Evolutionary conservation across 2,888 invertebrate genomes (phyloP).

Genomic region (Rhyacophila evoluta): DNA sequence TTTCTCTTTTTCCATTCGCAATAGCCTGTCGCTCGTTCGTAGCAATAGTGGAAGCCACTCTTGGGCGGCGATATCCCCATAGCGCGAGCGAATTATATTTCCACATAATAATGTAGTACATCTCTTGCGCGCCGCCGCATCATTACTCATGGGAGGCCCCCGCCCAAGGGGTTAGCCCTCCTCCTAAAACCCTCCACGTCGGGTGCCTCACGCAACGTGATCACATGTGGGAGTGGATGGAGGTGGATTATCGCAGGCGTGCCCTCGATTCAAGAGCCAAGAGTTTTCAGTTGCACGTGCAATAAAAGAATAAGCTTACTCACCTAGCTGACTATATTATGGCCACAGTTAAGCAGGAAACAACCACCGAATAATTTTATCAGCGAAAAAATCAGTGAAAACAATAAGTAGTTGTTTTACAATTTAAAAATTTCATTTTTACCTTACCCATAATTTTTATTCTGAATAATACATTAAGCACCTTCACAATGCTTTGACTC

Average conservation of each 20-base stretch:
- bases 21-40: background rate
- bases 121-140: constrained; percentile 51
- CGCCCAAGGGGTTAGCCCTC: constrained; percentile 23
- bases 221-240: constrained; percentile 22
- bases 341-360: background rate
- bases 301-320: background rate
- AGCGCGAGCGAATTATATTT: constrained; percentile 53
- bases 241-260: constrained; percentile 24
- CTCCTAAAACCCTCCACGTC: background rate
- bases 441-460: too few species aligned
- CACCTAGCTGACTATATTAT: background rate
- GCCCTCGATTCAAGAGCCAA: constrained; percentile 21
- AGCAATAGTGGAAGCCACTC: constrained; percentile 18
- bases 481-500: too few species aligned
- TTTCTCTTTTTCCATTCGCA: background rate
- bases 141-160: constrained; percentile 50
- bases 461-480: too few species aligned
- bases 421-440: too few species aligned
- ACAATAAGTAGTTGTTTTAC: background rate
- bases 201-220: background rate
- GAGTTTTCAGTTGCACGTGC: constrained; percentile 14
- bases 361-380: background rate
- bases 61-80: constrained; percentile 26
- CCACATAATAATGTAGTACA: constrained; percentile 53
- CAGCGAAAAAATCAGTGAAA: background rate